These are phyloP conservation scores for Meliscaeva auricollis DNA, from an alignment of 2,888 invertebrate genomes.

Conservation along the genomic window DNA sequence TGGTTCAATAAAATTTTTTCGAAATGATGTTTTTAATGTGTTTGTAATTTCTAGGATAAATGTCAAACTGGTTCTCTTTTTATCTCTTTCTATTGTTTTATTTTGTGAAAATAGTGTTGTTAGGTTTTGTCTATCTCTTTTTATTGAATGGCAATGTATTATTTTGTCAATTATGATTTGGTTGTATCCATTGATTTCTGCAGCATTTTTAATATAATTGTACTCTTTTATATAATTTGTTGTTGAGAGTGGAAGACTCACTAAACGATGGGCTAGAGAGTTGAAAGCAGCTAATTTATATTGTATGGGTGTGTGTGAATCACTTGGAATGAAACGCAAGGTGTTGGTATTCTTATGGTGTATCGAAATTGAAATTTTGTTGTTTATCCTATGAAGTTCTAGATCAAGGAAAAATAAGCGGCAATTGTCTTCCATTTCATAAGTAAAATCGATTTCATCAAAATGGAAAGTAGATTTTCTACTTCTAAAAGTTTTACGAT, in stretches of 20 bases:
- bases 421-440: neutral
- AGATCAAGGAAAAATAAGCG: neutral
- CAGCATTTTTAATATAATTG: neutral
- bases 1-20: neutral
- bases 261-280: neutral
- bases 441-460: neutral
- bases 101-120: neutral
- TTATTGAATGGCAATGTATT: neutral
- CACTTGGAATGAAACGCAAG: neutral
- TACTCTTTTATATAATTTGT: neutral
- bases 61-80: neutral
- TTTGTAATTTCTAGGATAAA: neutral
- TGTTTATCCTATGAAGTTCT: neutral
- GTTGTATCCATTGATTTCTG: neutral
- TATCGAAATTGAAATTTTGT: neutral
- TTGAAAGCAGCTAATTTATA: neutral
- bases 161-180: constrained; percentile 2
- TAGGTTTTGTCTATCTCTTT: neutral
- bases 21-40: neutral
- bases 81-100: neutral
- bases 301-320: neutral
- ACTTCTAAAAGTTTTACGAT: neutral
- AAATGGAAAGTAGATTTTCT: neutral
- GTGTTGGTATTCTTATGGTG: neutral
- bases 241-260: neutral